Percentiles rank a stretch among this genome's conserved stretches.
phyloP scores from a whole-genome alignment of 2,113 vertebrate genomes.

The Helogale parvula region DNA sequence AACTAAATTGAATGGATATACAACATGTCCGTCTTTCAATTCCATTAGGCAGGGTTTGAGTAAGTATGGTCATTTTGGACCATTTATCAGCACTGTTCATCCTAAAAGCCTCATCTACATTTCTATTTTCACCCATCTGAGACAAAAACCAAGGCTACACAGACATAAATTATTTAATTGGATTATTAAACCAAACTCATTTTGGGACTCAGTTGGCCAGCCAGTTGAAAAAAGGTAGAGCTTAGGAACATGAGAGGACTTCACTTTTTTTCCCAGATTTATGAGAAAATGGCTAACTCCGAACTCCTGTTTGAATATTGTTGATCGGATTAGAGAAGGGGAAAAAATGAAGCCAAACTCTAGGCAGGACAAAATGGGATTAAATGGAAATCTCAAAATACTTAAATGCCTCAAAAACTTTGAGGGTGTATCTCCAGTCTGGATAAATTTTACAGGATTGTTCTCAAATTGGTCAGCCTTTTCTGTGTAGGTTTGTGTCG shows the following conservation, averaged over 20 bases:
- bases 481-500: neutral
- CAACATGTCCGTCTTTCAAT: neutral
- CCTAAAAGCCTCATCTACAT: neutral
- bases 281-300: constrained; percentile 22
- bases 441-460: neutral
- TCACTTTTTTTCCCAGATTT: neutral
- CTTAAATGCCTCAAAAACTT: neutral
- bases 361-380: neutral
- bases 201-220: neutral
- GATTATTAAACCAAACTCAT: neutral
- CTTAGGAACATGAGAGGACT: neutral
- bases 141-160: neutral
- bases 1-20: neutral
- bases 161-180: constrained; percentile 12
- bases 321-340: neutral
- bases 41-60: neutral
- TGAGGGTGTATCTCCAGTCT: neutral
- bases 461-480: neutral
- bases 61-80: neutral
- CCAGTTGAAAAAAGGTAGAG: neutral
- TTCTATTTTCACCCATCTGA: neutral
- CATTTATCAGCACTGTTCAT: neutral
- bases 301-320: neutral
- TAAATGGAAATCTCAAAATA: neutral
- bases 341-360: neutral